Percentiles rank a stretch among this genome's conserved stretches.
phyloP scores from a whole-genome alignment of 2,888 invertebrate species.

The Tinea pellionella region DNA sequence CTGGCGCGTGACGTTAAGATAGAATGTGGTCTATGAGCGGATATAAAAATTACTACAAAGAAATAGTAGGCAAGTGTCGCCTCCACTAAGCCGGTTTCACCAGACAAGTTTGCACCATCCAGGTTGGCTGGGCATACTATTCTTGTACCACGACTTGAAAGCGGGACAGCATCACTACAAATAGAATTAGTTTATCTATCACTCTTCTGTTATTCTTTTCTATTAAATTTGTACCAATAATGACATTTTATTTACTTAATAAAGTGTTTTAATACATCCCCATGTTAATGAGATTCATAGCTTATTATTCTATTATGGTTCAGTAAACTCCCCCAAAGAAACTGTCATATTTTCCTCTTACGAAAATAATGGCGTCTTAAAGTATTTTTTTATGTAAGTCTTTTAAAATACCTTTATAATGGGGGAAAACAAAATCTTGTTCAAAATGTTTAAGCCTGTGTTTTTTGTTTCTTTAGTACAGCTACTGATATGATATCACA shows the following conservation, averaged over 20 bases:
- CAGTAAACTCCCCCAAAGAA: slow-evolving; percentile 22
- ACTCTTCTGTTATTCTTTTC: no score
- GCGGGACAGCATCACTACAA: no score
- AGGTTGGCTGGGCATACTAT: no score
- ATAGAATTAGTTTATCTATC: no score
- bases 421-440: neutral
- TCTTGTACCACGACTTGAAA: no score
- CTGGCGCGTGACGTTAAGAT: no score
- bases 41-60: no score
- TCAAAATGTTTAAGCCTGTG: neutral
- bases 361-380: slow-evolving; percentile 50
- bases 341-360: slow-evolving; percentile 42
- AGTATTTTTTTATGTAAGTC: slow-evolving; percentile 53
- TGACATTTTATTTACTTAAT: neutral
- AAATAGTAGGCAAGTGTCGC: no score
- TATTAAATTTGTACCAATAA: no score
- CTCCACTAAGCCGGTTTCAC: no score
- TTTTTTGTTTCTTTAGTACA: neutral
- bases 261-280: neutral
- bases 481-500: neutral
- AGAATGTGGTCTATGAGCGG: no score
- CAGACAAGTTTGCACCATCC: no score
- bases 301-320: slow-evolving; percentile 36
- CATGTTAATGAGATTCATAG: slow-evolving; percentile 40
- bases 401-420: slow-evolving; percentile 34